phyloP scores from a whole-genome alignment of 2,797 vertebrate species.

The Hypotaenidia okinawae region DNA sequence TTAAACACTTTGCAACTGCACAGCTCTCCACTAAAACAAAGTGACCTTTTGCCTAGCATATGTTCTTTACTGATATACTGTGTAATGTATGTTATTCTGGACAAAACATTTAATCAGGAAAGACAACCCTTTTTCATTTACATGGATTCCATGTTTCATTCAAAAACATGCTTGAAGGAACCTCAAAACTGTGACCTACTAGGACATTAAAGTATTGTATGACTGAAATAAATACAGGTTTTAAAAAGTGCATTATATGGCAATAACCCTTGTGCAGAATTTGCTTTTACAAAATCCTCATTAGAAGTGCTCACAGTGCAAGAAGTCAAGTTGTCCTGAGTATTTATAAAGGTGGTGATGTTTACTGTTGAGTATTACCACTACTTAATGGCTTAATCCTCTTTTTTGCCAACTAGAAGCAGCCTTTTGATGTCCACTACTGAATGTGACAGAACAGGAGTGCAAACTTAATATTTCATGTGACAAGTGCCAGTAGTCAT shows the following conservation, averaged over 20 bases:
- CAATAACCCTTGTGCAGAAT: conserved; percentile 7
- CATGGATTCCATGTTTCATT: background rate
- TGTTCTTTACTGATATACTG: background rate
- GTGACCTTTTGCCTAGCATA: background rate
- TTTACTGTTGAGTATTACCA: background rate
- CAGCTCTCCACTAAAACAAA: background rate
- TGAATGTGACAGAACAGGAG: background rate
- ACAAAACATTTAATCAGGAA: background rate
- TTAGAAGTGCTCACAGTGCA: conserved; percentile 42
- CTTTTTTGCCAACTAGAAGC: background rate
- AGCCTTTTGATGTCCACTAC: background rate
- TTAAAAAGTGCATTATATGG: conserved; percentile 48
- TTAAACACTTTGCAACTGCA: background rate
- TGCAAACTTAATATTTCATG: background rate
- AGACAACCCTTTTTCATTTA: background rate
- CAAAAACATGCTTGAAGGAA: conserved; percentile 3
- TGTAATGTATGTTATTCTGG: background rate
- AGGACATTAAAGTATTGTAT: background rate
- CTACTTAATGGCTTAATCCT: background rate
- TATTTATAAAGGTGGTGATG: background rate
- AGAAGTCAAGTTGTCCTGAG: conserved; percentile 44
- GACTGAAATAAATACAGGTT: background rate
- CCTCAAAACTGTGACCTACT: background rate
- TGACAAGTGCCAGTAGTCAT: background rate
- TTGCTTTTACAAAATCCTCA: conserved; percentile 16